Conservation (phyloP, 2,797 vertebrate species). For the Tolypeutes matacus region DNA sequence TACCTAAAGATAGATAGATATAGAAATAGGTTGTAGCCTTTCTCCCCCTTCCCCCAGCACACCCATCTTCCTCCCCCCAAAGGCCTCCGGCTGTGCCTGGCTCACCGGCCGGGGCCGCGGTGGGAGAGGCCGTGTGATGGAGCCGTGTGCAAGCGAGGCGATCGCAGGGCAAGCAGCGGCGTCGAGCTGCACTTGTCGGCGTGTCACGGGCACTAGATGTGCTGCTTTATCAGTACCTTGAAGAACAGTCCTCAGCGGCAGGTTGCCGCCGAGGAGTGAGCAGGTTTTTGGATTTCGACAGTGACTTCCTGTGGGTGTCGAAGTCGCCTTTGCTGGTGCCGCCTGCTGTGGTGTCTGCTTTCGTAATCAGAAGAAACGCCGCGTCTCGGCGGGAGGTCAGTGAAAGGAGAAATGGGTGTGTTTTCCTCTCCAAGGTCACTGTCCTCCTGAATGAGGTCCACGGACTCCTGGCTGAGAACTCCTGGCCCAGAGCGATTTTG, state of each 20-base stretch:
- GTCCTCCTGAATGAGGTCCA: background rate
- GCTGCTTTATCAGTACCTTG: too few species aligned
- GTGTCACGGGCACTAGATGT: too few species aligned
- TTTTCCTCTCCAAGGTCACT: background rate
- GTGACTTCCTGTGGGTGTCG: background rate
- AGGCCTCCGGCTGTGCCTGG: background rate
- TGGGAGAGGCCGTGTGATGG: too few species aligned
- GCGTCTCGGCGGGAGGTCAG: background rate
- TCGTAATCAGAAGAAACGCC: background rate
- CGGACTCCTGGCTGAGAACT: background rate
- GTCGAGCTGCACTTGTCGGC: too few species aligned
- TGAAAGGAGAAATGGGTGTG: background rate
- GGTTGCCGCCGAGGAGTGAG: too few species aligned
- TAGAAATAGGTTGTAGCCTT: background rate
- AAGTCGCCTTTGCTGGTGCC: background rate
- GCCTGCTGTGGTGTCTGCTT: fast-evolving
- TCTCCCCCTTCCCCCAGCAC: background rate
- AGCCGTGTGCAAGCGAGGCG: too few species aligned
- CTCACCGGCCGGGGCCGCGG: background rate
- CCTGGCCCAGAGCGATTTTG: background rate
- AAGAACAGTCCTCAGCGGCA: too few species aligned
- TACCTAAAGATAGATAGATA: background rate
- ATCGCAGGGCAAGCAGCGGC: too few species aligned
- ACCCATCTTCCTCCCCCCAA: background rate
- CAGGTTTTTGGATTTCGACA: too few species aligned